Evolutionary conservation across 2,888 invertebrate genomes (phyloP).

Genomic region (Lymantria dispar): DNA sequence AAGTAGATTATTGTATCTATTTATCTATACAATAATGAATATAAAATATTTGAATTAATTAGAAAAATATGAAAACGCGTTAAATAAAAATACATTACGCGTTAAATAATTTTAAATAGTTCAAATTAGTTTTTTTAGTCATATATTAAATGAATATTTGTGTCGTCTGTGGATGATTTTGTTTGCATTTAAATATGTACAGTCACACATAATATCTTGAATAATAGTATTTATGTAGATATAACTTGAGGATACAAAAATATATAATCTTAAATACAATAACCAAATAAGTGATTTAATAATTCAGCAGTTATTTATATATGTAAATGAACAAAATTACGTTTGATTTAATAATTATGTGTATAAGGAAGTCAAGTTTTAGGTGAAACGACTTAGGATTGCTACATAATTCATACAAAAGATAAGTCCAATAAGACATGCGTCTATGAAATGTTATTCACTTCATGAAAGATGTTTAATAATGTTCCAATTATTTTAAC

Average conservation of each 20-base stretch:
- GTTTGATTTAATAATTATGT: not conserved
- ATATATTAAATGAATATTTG: slow-evolving; percentile 38
- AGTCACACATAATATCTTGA: slow-evolving; percentile 27
- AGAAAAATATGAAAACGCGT: slow-evolving; percentile 57
- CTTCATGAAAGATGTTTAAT: no score
- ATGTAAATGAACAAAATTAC: slow-evolving; percentile 21
- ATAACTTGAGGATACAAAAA: slow-evolving; percentile 5
- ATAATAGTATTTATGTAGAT: slow-evolving; percentile 8
- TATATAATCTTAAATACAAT: not conserved
- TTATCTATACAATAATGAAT: slow-evolving; percentile 41
- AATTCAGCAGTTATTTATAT: not conserved
- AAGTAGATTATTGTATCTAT: slow-evolving; percentile 64
- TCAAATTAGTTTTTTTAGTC: slow-evolving; percentile 67
- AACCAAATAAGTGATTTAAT: slow-evolving; percentile 4
- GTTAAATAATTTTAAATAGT: slow-evolving; percentile 51
- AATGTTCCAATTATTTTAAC: no score
- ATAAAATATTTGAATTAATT: slow-evolving; percentile 48
- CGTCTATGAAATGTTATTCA: no score
- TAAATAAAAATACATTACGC: slow-evolving; percentile 15
- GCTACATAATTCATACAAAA: no score
- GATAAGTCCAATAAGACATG: no score
- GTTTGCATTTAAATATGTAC: slow-evolving; percentile 58
- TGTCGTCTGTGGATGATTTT: slow-evolving; percentile 34
- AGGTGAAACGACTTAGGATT: no score
- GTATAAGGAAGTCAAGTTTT: no score